Evolutionary conservation across 2,888 invertebrate species (phyloP).

Genomic region (Portevinia maculata): DNA sequence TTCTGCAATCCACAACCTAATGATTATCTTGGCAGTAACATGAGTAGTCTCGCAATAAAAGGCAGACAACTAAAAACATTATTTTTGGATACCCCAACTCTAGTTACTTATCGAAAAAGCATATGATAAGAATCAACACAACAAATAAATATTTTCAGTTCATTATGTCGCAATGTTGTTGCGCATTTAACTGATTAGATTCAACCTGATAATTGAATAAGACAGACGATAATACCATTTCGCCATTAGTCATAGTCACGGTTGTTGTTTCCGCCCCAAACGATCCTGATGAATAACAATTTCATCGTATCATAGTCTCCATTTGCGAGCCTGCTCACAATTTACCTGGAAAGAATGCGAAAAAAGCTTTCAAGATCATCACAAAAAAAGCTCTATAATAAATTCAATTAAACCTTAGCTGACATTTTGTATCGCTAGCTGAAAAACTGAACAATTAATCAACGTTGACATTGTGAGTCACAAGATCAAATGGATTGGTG

Average conservation of each 20-base stretch:
- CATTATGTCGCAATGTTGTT: background rate
- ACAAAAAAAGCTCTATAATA: conserved; percentile 21
- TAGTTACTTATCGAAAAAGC: background rate
- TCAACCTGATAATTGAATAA: conserved; percentile 4
- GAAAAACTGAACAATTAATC: conserved; percentile 60
- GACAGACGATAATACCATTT: background rate
- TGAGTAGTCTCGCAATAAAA: no score
- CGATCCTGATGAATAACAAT: background rate
- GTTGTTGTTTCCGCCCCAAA: background rate
- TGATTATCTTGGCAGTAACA: no score
- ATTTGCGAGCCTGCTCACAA: background rate
- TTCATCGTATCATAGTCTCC: background rate
- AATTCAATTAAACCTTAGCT: conserved; percentile 48
- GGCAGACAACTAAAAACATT: no score
- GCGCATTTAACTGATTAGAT: background rate
- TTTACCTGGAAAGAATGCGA: conserved; percentile 39
- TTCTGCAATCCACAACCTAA: no score
- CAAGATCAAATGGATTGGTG: conserved; percentile 64
- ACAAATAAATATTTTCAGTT: background rate
- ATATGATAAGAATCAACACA: background rate
- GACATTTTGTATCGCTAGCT: conserved; percentile 29
- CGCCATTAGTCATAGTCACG: background rate
- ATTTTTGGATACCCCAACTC: no score
- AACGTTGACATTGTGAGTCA: conserved; percentile 72
- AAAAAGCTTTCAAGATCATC: conserved; percentile 14